Evolutionary conservation across 2,113 vertebrate genomes (phyloP).

Genomic region (Gracilinanus agilis): DNA sequence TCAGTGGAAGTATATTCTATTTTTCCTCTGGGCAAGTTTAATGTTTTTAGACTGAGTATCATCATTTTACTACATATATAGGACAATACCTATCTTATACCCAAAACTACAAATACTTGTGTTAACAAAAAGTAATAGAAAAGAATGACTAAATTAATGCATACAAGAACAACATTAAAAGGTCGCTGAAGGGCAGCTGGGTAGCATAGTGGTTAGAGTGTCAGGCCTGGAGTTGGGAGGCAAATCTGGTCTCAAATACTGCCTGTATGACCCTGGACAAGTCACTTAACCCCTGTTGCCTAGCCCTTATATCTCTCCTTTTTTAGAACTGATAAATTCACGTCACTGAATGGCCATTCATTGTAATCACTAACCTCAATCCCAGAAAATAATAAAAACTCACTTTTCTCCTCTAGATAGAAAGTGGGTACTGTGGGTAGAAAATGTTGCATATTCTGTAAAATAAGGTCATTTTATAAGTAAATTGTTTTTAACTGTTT

Average conservation of each 20-base stretch:
- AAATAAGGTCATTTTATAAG: neutral
- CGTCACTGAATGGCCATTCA: neutral
- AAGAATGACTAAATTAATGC: neutral
- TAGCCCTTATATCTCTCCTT: too few relatives aligned
- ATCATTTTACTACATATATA: neutral
- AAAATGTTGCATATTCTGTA: neutral
- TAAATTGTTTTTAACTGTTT: neutral
- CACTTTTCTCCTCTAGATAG: neutral
- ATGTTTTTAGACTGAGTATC: neutral
- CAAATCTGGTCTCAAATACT: too few relatives aligned
- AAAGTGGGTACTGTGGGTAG: neutral
- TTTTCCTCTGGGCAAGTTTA: neutral
- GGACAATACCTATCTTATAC: neutral
- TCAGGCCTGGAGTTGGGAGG: too few relatives aligned
- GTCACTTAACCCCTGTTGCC: too few relatives aligned
- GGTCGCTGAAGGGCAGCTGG: too few relatives aligned
- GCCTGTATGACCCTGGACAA: too few relatives aligned
- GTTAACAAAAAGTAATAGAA: neutral
- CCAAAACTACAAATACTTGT: neutral
- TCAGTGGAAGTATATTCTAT: neutral
- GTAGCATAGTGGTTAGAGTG: too few relatives aligned
- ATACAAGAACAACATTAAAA: neutral
- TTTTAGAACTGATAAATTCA: too few relatives aligned
- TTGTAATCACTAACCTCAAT: neutral
- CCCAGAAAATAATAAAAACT: neutral